Conservation (phyloP, 2,113 vertebrate genomes). For the Peromyscus maniculatus region DNA sequence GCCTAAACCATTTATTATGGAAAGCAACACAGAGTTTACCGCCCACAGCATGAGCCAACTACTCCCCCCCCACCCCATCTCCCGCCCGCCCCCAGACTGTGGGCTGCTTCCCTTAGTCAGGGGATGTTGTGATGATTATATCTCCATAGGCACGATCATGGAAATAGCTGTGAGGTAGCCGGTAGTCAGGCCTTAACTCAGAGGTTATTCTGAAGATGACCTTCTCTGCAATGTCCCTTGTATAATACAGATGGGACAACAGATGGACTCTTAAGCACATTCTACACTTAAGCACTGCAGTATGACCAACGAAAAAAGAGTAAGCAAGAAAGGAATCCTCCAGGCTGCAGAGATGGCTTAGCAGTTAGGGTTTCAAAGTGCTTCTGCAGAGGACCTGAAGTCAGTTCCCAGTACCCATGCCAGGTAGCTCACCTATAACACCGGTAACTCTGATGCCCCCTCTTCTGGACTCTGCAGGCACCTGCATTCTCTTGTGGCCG, state of each 20-base stretch:
- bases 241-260: neutral
- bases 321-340: neutral
- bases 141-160: neutral
- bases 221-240: conserved; percentile 14
- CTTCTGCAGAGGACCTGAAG: no score
- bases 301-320: neutral
- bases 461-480: neutral
- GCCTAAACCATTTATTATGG: conserved; percentile 16
- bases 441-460: neutral
- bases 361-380: no score
- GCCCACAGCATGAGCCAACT: conserved; percentile 9
- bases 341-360: neutral
- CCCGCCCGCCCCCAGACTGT: neutral
- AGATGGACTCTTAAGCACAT: neutral
- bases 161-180: neutral
- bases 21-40: neutral
- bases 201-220: conserved; percentile 14
- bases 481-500: neutral
- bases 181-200: neutral
- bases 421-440: no score
- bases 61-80: conserved; percentile 13
- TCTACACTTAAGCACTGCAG: conserved; percentile 19
- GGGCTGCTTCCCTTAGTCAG: conserved; percentile 33
- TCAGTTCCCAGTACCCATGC: neutral
- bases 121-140: neutral